These are phyloP conservation scores for Salvelinus sp. DNA, from an alignment of 2,113 vertebrate species.

Conservation along the genomic window DNA sequence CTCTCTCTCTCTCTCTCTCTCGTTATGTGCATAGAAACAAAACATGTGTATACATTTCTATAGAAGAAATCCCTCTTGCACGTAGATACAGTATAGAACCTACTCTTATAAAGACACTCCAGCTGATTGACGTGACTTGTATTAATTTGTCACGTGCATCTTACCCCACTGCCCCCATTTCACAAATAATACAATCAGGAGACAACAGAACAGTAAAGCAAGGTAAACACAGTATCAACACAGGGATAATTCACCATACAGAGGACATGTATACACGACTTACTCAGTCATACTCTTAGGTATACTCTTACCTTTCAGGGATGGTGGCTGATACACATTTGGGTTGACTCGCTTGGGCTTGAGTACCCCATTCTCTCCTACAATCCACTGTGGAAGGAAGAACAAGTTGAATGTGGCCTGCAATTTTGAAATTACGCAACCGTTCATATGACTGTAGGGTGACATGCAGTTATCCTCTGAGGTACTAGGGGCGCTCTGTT, in stretches of 20 bases:
- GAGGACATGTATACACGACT: background rate
- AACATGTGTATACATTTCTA: constrained; percentile 9
- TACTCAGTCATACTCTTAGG: background rate
- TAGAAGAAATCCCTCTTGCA: constrained; percentile 5
- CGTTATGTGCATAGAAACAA: background rate
- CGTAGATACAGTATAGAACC: background rate
- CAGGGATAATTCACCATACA: constrained; percentile 44
- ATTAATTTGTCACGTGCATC: constrained; percentile 48
- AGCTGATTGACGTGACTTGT: background rate
- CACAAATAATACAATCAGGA: constrained; percentile 22
- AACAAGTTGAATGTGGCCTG: background rate
- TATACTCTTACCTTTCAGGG: constrained; percentile 85
- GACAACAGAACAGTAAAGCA: constrained; percentile 30
- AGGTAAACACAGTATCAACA: constrained; percentile 31
- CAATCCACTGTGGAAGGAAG: constrained; percentile 76
- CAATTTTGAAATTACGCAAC: background rate
- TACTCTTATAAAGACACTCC: background rate
- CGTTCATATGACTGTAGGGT: background rate
- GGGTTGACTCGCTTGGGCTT: constrained; percentile 90
- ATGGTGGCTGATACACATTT: constrained; percentile 92
- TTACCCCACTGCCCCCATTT: background rate
- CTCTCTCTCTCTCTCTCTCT: too few relatives aligned
- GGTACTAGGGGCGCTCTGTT: constrained; percentile 27
- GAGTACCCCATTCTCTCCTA: constrained; percentile 89
- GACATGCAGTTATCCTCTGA: background rate